Percentiles rank a stretch among this genome's conserved stretches.
Evolutionary conservation across 2,888 invertebrate genomes (phyloP).

Genomic region (Ormia ochracea): DNA sequence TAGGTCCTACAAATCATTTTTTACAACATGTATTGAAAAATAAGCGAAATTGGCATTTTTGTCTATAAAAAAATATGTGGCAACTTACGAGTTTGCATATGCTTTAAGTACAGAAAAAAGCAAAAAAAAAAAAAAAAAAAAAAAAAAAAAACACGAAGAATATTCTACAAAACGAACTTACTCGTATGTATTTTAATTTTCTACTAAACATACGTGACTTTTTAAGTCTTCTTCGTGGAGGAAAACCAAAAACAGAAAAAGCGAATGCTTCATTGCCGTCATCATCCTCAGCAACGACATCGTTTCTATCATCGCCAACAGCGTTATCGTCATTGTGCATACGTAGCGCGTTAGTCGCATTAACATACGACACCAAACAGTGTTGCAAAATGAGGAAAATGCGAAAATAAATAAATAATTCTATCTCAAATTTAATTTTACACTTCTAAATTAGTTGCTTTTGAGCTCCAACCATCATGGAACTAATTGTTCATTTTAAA

Average conservation of each 20-base stretch:
- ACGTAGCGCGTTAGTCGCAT: neutral
- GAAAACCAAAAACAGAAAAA: constrained; percentile 13
- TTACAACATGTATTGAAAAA: too few relatives aligned
- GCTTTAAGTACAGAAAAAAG: neutral
- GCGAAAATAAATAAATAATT: neutral
- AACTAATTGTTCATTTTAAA: too few relatives aligned
- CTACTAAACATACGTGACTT: constrained; percentile 60
- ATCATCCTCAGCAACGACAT: constrained; percentile 23
- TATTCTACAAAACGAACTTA: constrained; percentile 25
- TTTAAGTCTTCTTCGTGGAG: constrained; percentile 56
- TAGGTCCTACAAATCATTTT: too few relatives aligned
- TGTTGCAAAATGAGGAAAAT: neutral
- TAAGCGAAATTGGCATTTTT: too few relatives aligned
- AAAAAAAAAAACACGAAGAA: neutral
- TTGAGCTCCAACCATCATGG: too few relatives aligned
- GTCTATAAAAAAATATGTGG: neutral
- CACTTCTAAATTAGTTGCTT: too few relatives aligned
- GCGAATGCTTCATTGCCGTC: constrained; percentile 32
- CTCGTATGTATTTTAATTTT: constrained; percentile 52
- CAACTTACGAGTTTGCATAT: neutral
- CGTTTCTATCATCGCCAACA: constrained; percentile 8
- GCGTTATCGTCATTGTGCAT: constrained; percentile 17
- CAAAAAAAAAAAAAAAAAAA: too few relatives aligned
- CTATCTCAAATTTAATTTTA: too few relatives aligned
- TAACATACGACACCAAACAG: neutral